phyloP scores from a whole-genome alignment of 2,113 vertebrate species.

The Mesoclemmys tuberculata region DNA sequence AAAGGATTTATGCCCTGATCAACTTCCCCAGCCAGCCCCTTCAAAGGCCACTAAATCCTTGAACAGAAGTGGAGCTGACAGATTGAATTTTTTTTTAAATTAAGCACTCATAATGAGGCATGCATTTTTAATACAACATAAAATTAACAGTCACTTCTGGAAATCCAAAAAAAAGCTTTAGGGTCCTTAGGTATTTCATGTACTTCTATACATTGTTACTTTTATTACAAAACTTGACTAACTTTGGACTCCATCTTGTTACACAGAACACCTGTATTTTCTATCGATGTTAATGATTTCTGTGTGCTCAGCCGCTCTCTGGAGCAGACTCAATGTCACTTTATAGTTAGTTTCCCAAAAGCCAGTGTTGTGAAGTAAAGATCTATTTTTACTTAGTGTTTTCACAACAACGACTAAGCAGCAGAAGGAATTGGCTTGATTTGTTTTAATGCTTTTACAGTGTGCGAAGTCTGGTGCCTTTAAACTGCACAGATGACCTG shows the following conservation, averaged over 20 bases:
- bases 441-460: conserved; percentile 34
- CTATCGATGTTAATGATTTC: background rate
- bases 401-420: conserved; percentile 36
- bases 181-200: background rate
- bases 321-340: background rate
- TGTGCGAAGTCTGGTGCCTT: background rate
- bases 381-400: conserved; percentile 44
- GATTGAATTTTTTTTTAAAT: background rate
- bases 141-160: too few relatives aligned
- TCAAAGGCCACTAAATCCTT: too few relatives aligned
- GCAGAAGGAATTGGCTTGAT: conserved; percentile 33
- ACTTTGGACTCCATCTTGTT: background rate
- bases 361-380: conserved; percentile 29
- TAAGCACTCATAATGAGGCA: background rate
- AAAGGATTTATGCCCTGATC: background rate
- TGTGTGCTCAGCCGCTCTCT: background rate
- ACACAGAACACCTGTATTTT: background rate
- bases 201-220: background rate
- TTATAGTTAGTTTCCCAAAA: conserved; percentile 30
- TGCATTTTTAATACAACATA: background rate
- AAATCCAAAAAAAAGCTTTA: too few relatives aligned
- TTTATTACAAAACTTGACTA: background rate
- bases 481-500: background rate
- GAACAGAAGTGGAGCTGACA: background rate
- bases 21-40: background rate